Conservation (phyloP, 2,888 invertebrate genomes). For the Platynereis dumerilii region DNA sequence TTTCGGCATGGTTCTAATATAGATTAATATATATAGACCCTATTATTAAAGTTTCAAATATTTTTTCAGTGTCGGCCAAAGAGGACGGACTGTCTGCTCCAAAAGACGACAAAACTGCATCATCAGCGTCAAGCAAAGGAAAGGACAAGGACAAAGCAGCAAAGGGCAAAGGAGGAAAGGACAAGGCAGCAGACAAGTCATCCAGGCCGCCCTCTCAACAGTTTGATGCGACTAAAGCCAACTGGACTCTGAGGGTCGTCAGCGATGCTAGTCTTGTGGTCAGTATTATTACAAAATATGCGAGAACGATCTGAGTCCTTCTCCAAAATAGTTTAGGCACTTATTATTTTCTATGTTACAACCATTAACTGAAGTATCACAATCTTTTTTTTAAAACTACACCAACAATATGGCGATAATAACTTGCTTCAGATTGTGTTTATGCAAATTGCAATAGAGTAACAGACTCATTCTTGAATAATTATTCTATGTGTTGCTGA, state of each 20-base stretch:
- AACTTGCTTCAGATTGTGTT: too few species aligned
- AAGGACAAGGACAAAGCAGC: constrained; percentile 52
- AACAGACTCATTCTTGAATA: too few species aligned
- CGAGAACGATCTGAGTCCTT: not conserved
- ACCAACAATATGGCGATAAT: too few species aligned
- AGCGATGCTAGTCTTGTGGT: constrained; percentile 57
- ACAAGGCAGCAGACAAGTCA: constrained; percentile 46
- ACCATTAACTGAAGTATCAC: not conserved
- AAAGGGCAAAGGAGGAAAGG: constrained; percentile 40
- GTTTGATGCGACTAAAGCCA: constrained; percentile 60
- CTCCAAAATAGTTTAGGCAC: not conserved
- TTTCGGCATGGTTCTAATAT: too few species aligned
- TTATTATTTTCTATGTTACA: not conserved
- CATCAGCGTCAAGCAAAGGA: constrained; percentile 31
- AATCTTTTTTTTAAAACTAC: not conserved
- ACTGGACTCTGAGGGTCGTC: constrained; percentile 60
- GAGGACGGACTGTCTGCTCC: constrained; percentile 51
- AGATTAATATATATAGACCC: too few species aligned
- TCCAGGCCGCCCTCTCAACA: constrained; percentile 58
- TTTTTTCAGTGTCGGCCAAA: constrained; percentile 48
- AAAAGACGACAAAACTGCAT: constrained; percentile 38
- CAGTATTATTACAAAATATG: too few species aligned
- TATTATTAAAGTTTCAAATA: too few species aligned
- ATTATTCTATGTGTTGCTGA: too few species aligned
- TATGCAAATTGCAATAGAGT: too few species aligned